phyloP scores from a whole-genome alignment of 2,888 invertebrate genomes.

The Panzeria rudis region DNA sequence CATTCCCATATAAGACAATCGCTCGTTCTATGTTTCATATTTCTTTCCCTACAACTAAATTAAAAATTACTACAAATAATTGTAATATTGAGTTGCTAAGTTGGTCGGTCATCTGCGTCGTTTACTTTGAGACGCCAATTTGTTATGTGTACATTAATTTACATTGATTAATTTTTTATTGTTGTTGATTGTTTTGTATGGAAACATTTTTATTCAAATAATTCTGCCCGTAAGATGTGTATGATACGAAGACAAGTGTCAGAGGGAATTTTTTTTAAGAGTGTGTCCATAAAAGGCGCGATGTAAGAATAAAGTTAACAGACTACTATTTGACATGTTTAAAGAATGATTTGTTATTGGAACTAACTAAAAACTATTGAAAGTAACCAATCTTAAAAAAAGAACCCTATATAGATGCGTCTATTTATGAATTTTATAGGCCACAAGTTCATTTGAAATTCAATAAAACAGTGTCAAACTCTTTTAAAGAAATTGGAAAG shows the following conservation, averaged over 20 bases:
- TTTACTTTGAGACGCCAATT: constrained; percentile 38
- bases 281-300: background rate
- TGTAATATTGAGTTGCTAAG: constrained; percentile 8
- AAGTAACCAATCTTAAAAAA: no score
- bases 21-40: background rate
- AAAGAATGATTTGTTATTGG: background rate
- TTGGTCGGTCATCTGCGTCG: background rate
- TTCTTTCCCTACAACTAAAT: background rate
- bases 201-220: constrained; percentile 43
- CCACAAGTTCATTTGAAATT: no score
- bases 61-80: background rate
- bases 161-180: constrained; percentile 66
- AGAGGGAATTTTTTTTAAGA: background rate
- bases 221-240: constrained; percentile 11
- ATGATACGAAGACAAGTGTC: background rate
- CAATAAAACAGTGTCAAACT: no score
- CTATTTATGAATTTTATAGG: no score
- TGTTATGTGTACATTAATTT: constrained; percentile 48
- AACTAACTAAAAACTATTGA: no score
- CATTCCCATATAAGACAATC: background rate
- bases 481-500: no score
- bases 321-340: background rate
- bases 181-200: constrained; percentile 66
- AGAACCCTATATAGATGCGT: no score
- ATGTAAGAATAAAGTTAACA: background rate